Conservation (phyloP, 2,113 vertebrate species). For the Burhinus oedicnemus region DNA sequence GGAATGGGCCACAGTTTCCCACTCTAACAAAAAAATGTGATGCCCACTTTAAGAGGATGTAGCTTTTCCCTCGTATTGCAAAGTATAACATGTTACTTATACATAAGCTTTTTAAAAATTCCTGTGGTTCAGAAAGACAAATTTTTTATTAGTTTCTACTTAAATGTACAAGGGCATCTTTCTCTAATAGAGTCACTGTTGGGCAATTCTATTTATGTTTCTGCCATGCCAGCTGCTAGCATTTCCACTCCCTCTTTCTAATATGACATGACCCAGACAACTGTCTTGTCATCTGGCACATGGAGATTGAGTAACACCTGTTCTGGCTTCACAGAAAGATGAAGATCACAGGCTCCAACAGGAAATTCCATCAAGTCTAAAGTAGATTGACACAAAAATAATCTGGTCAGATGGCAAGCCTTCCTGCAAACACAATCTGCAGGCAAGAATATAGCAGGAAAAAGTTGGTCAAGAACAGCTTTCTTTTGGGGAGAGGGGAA, state of each 20-base stretch:
- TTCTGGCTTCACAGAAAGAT: neutral
- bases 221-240: neutral
- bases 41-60: neutral
- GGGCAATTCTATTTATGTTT: neutral
- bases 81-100: rapidly evolving
- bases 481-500: neutral
- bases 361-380: neutral
- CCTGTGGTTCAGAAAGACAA: neutral
- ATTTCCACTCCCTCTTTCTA: neutral
- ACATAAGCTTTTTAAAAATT: neutral
- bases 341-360: neutral
- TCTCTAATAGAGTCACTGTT: neutral
- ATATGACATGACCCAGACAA: neutral
- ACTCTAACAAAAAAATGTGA: neutral
- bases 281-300: neutral
- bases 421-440: neutral
- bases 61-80: neutral
- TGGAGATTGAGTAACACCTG: rapidly evolving
- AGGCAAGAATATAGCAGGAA: neutral
- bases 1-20: neutral
- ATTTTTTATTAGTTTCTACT: neutral
- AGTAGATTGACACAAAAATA: neutral
- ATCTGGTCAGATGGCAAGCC: neutral
- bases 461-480: neutral
- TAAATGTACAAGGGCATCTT: neutral